A percentile compares a stretch with the other conserved stretches of the same genome.
Conservation (phyloP, 2,797 vertebrate species). For the Schizothorax lantsangensis region DNA sequence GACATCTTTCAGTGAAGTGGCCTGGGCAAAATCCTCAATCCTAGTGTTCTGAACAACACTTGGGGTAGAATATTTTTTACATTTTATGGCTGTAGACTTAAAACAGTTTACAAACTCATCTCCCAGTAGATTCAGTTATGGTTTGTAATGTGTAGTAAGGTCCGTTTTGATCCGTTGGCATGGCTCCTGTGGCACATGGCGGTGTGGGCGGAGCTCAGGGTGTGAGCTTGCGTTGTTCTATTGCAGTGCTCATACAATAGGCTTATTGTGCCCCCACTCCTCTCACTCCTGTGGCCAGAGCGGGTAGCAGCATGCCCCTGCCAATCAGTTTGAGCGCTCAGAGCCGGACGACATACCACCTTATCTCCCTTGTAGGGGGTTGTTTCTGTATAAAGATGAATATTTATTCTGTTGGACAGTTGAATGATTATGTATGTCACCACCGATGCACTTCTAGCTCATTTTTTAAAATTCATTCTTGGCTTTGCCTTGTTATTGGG, state of each 20-base stretch:
- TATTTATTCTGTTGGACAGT: not conserved
- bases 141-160: not conserved
- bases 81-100: not conserved
- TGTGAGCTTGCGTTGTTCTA: slow-evolving; percentile 47
- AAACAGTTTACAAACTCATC: not conserved
- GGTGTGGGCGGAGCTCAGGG: slow-evolving; percentile 24
- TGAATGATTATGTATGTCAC: not conserved
- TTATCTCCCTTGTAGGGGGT: not conserved
- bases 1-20: not conserved
- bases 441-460: not conserved
- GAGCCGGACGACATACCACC: not conserved
- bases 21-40: not conserved
- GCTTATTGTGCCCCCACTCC: slow-evolving; percentile 47
- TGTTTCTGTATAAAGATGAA: slow-evolving; percentile 1
- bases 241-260: slow-evolving; percentile 46
- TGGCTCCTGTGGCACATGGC: not conserved
- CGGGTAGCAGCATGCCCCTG: slow-evolving; percentile 21
- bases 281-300: slow-evolving; percentile 15
- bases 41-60: not conserved
- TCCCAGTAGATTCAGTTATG: too few species aligned
- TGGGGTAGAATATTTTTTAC: not conserved
- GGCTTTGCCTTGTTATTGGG: not conserved
- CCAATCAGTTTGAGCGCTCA: not conserved
- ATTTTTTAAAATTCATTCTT: not conserved
- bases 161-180: not conserved